Conservation (phyloP, 2,797 vertebrate species). For the Scolopax bukidnonensis region DNA sequence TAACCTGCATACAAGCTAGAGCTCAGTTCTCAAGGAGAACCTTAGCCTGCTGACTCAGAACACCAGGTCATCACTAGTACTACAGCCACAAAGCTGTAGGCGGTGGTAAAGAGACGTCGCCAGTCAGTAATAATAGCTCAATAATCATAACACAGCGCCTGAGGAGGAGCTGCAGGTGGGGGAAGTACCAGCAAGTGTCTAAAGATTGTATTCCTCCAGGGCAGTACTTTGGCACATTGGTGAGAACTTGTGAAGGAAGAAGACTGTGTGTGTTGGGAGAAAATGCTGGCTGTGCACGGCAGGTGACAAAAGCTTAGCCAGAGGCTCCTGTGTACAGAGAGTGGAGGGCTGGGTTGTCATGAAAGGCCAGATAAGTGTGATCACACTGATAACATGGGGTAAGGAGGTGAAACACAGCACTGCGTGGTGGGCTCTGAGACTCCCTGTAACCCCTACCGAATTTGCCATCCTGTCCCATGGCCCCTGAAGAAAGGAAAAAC, state of each 20-base stretch:
- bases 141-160: background rate
- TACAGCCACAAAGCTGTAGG: background rate
- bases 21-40: background rate
- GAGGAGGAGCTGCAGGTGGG: background rate
- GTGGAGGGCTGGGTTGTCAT: background rate
- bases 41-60: background rate
- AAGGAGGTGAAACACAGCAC: background rate
- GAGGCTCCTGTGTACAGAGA: background rate
- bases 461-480: background rate
- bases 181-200: background rate
- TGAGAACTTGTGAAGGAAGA: background rate
- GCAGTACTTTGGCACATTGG: background rate
- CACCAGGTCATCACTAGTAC: background rate
- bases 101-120: background rate
- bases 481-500: background rate
- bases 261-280: background rate
- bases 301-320: background rate
- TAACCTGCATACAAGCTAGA: background rate
- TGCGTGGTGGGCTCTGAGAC: background rate
- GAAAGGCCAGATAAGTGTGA: background rate
- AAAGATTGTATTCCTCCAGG: background rate
- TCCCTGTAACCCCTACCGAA: background rate
- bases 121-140: background rate
- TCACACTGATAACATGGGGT: background rate
- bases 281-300: background rate